Evolutionary conservation across 2,888 invertebrate species (phyloP).

Genomic region (Helleia helle): DNA sequence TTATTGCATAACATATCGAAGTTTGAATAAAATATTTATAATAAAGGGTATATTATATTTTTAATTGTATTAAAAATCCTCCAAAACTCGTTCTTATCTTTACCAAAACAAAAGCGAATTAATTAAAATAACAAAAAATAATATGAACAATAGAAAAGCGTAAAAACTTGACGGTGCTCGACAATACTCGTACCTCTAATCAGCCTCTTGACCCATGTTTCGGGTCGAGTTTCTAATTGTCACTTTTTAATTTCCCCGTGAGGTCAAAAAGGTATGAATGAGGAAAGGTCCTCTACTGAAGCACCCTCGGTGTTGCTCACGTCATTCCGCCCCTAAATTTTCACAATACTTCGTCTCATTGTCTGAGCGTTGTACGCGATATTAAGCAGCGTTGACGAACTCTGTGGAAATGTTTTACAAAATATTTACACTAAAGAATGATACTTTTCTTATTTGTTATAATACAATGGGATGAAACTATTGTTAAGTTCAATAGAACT

Average conservation of each 20-base stretch:
- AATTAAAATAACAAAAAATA: background rate
- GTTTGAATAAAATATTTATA: no score
- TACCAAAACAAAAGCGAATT: background rate
- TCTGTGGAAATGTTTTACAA: no score
- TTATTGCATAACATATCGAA: no score
- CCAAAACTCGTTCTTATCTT: no score
- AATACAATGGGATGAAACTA: no score
- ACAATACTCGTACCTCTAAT: background rate
- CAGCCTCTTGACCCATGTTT: conserved; percentile 3
- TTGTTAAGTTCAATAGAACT: no score
- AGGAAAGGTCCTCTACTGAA: background rate
- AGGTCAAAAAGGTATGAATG: conserved; percentile 1
- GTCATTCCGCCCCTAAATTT: conserved; percentile 1
- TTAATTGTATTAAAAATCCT: no score
- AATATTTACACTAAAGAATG: no score
- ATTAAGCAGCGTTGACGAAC: no score
- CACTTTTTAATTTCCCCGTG: background rate
- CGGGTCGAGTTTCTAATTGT: conserved; percentile 5
- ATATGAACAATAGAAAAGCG: background rate
- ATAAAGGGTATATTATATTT: no score
- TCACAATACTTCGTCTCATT: background rate
- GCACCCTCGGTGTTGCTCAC: background rate
- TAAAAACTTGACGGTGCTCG: background rate
- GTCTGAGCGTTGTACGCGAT: background rate
- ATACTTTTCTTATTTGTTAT: no score